A percentile compares a stretch with the other conserved stretches of the same genome.
These are phyloP conservation scores for Lanius collurio DNA, from an alignment of 2,113 vertebrate genomes.

Conservation along the genomic window DNA sequence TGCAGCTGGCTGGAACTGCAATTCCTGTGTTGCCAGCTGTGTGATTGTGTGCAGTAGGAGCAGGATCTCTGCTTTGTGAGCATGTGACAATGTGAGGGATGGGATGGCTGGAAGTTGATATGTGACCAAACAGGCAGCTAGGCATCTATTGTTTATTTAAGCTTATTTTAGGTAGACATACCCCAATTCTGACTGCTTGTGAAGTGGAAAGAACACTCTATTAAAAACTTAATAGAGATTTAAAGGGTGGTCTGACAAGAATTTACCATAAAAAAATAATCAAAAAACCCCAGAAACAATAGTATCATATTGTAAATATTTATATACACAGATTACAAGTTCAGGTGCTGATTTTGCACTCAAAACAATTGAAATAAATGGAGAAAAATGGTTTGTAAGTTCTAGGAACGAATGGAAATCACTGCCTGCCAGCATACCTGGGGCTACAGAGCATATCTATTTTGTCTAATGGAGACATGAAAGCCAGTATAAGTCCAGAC, in stretches of 20 bases:
- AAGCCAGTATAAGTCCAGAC: not conserved
- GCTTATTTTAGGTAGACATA: not conserved
- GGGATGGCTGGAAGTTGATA: not conserved
- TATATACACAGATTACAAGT: not conserved
- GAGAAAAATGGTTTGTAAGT: not conserved
- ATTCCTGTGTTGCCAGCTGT: fast-evolving
- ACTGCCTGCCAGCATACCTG: not conserved
- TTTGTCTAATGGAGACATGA: not conserved
- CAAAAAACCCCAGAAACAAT: not conserved
- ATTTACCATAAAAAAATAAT: not conserved
- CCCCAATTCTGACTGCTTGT: not conserved
- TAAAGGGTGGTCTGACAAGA: not conserved
- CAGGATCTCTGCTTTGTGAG: not conserved
- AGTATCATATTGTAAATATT: not conserved
- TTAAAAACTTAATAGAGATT: not conserved
- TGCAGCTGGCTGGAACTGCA: not conserved
- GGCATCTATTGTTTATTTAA: not conserved
- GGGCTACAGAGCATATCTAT: not conserved
- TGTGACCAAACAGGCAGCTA: not conserved
- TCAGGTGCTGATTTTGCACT: not conserved
- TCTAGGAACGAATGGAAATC: not conserved
- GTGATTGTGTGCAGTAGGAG: not conserved
- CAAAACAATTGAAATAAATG: not conserved
- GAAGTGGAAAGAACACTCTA: not conserved
- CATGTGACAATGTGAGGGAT: not conserved